Evolutionary conservation across 2,888 invertebrate species (phyloP).

Genomic region (Maniola hyperantus): DNA sequence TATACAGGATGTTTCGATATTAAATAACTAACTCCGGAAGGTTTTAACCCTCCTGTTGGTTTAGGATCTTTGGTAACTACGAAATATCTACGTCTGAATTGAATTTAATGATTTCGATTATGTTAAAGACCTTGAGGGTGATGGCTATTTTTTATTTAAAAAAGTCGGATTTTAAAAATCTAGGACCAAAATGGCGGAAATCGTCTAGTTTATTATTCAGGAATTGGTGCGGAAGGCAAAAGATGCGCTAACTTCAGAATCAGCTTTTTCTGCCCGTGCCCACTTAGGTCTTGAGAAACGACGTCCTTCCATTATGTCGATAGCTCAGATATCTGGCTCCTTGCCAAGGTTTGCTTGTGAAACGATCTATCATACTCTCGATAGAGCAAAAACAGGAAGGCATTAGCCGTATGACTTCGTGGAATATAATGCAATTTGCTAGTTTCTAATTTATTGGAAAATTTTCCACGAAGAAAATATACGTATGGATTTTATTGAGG

Average conservation of each 20-base stretch:
- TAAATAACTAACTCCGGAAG: not conserved
- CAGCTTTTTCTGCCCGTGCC: not conserved
- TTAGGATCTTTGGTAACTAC: no score
- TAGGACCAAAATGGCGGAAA: no score
- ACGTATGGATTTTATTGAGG: not conserved
- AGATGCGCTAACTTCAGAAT: not conserved
- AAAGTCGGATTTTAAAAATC: no score
- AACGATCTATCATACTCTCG: slow-evolving; percentile 9
- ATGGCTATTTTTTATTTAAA: no score
- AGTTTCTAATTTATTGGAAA: not conserved
- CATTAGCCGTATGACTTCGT: slow-evolving; percentile 10
- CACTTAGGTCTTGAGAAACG: not conserved
- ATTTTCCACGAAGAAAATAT: not conserved
- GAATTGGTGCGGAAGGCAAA: no score
- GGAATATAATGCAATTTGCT: slow-evolving; percentile 10
- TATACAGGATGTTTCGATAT: no score
- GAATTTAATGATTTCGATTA: no score
- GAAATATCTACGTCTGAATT: no score
- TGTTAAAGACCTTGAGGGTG: no score
- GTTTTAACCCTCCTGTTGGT: no score
- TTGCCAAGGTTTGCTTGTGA: slow-evolving; percentile 8
- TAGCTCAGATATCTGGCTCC: slow-evolving; percentile 2
- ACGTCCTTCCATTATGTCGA: not conserved
- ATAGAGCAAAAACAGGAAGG: slow-evolving; percentile 13
- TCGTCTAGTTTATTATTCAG: no score